Evolutionary conservation across 2,888 invertebrate species (phyloP).

Genomic region (Piscicola geometra): DNA sequence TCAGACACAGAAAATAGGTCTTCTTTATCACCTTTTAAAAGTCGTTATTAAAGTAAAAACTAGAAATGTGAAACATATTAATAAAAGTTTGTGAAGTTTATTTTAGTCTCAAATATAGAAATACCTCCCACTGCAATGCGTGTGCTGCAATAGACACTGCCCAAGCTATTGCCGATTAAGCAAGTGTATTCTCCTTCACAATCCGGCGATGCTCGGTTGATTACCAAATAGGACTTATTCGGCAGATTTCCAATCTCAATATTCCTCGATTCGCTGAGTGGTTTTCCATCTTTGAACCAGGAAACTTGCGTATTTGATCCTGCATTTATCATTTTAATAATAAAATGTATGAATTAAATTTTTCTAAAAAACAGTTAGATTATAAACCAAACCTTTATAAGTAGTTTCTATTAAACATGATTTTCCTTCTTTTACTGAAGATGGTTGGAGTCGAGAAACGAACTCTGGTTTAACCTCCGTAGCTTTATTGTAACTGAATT

Average conservation of each 20-base stretch:
- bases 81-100: no score
- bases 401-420: no score
- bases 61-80: not conserved
- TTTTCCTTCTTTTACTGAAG: no score
- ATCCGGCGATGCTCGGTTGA: conserved; percentile 24
- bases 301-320: conserved; percentile 41
- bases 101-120: no score
- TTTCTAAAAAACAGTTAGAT: no score
- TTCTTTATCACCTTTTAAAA: not conserved
- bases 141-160: conserved; percentile 41
- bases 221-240: conserved; percentile 29
- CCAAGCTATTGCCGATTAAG: conserved; percentile 42
- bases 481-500: not conserved
- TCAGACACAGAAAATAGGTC: not conserved
- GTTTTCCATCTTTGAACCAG: conserved; percentile 44
- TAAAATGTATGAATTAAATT: no score
- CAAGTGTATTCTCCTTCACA: conserved; percentile 43
- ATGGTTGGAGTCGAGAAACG: not conserved
- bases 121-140: conserved; percentile 32
- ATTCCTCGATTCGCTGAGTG: conserved; percentile 37
- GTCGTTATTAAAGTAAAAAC: not conserved
- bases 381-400: no score
- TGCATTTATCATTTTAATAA: no score
- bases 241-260: conserved; percentile 33
- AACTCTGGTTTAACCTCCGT: not conserved